These are phyloP conservation scores for Acanthosepion esculentum DNA, from an alignment of 2,888 invertebrate genomes.

Conservation along the genomic window DNA sequence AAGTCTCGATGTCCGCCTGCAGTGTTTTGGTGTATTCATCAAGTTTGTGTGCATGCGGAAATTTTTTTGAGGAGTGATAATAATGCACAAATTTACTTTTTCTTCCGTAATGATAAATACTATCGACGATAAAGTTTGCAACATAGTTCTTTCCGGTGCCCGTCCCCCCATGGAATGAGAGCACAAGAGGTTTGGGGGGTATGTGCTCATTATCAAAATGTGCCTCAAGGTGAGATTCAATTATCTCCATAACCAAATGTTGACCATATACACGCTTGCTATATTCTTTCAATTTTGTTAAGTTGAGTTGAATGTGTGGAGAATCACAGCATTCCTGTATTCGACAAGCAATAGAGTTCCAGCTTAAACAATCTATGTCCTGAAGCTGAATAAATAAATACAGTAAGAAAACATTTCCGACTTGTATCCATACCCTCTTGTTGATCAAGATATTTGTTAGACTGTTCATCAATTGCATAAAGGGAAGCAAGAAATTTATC, in stretches of 20 bases:
- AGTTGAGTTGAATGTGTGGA: neutral
- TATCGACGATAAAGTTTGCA: conserved; percentile 74
- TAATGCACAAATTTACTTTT: conserved; percentile 86
- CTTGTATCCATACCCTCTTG: neutral
- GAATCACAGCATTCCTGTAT: neutral
- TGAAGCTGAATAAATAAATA: neutral
- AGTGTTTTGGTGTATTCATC: conserved; percentile 78
- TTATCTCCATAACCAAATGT: conserved; percentile 84
- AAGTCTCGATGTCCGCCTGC: conserved; percentile 77
- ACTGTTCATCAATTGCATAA: neutral
- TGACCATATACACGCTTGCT: conserved; percentile 79
- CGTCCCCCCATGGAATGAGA: conserved; percentile 95
- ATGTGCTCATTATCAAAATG: conserved; percentile 62
- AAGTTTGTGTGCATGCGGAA: conserved; percentile 80
- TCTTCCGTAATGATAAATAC: conserved; percentile 79
- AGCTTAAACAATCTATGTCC: neutral
- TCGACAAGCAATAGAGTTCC: neutral
- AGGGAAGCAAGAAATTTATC: no score
- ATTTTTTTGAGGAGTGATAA: conserved; percentile 87
- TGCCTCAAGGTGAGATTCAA: conserved; percentile 80
- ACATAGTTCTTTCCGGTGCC: conserved; percentile 79
- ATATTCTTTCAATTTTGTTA: conserved; percentile 63
- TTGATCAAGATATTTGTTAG: neutral
- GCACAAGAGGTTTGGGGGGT: conserved; percentile 85
- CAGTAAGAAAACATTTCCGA: neutral